A percentile compares a stretch with the other conserved stretches of the same genome.
Evolutionary conservation across 1,140 invertebrate genomes (phyloP).

Genomic region (Hirudo medicinalis): DNA sequence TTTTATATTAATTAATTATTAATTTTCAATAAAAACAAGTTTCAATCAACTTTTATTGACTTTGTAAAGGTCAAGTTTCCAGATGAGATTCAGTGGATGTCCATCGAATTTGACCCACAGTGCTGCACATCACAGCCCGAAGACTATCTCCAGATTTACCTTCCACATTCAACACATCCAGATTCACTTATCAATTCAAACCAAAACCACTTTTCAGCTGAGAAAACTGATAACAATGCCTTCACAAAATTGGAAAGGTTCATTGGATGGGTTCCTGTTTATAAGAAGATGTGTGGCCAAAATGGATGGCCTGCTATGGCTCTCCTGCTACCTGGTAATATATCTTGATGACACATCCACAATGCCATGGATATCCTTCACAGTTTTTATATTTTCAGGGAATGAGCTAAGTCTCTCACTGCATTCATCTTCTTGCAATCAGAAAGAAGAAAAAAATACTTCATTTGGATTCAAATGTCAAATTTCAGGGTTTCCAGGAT

Average conservation of each 20-base stretch:
- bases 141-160: slow-evolving; percentile 75
- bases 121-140: slow-evolving; percentile 85
- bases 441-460: slow-evolving; percentile 70
- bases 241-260: slow-evolving; percentile 14
- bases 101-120: slow-evolving; percentile 78
- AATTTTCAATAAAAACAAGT: slow-evolving; percentile 11
- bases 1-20: slow-evolving; percentile 11
- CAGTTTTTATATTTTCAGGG: slow-evolving; percentile 43
- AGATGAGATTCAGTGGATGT: slow-evolving; percentile 71
- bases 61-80: slow-evolving; percentile 68
- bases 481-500: slow-evolving; percentile 1
- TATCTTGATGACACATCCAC: no score
- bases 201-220: neutral
- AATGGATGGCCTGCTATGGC: slow-evolving; percentile 74
- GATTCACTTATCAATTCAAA: neutral
- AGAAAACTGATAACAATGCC: slow-evolving; percentile 18
- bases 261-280: slow-evolving; percentile 52
- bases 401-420: slow-evolving; percentile 86
- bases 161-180: slow-evolving; percentile 39
- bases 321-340: slow-evolving; percentile 62
- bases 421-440: slow-evolving; percentile 86
- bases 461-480: slow-evolving; percentile 81
- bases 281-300: slow-evolving; percentile 55
- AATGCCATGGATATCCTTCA: no score
- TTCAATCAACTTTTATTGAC: slow-evolving; percentile 12